These are phyloP conservation scores for Spisula subtruncata DNA, from an alignment of 2,888 invertebrate species.

Conservation along the genomic window DNA sequence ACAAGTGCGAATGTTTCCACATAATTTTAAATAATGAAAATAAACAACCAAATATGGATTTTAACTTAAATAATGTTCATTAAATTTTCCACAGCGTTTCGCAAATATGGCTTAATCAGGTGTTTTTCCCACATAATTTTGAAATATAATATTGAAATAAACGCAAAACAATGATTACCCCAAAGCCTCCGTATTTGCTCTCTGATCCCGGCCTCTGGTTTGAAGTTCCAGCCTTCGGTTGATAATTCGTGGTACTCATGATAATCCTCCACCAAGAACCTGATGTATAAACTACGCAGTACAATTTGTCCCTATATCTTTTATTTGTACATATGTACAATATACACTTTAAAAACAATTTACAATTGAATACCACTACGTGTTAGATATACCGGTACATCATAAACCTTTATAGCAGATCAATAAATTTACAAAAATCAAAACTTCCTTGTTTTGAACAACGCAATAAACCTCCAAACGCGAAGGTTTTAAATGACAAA, in stretches of 20 bases:
- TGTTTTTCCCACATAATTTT: too few species aligned
- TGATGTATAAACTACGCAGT: not conserved
- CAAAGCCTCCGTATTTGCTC: not conserved
- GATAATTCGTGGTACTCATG: not conserved
- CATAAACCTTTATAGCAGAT: not conserved
- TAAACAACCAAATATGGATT: too few species aligned
- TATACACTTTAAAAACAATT: not conserved
- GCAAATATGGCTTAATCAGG: too few species aligned
- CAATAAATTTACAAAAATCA: not conserved
- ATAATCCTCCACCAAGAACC: not conserved
- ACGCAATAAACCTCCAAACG: not conserved
- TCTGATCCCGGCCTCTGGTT: not conserved
- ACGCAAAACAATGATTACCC: not conserved
- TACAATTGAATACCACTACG: not conserved
- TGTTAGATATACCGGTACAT: not conserved
- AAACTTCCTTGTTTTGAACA: not conserved
- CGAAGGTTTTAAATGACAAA: not conserved
- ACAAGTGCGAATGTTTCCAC: not conserved
- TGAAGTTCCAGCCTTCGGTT: slow-evolving; percentile 1
- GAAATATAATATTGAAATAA: not conserved
- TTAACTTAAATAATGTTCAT: too few species aligned
- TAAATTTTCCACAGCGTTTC: too few species aligned
- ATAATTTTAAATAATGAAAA: too few species aligned
- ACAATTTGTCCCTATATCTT: not conserved
- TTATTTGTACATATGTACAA: not conserved